Conservation (phyloP, 1,140 invertebrate genomes). For the Heliconius congener region DNA sequence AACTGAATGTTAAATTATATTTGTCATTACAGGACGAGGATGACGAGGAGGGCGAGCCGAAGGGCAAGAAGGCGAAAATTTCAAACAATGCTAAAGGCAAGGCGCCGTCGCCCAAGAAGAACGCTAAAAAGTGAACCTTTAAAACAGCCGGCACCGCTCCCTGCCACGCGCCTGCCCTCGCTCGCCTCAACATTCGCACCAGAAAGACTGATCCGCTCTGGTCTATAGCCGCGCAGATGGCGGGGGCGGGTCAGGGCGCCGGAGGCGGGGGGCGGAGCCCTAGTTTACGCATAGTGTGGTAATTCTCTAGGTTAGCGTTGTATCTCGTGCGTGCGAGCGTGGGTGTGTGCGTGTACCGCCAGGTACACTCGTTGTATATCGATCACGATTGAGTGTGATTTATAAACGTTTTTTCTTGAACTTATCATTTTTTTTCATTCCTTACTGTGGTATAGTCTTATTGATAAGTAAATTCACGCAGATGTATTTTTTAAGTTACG, state of each 20-base stretch:
- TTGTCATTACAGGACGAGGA: constrained; percentile 81
- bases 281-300: constrained; percentile 75
- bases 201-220: constrained; percentile 50
- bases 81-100: constrained; percentile 84
- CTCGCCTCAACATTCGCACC: constrained; percentile 40
- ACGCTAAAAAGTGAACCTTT: constrained; percentile 78
- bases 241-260: constrained; percentile 21
- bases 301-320: constrained; percentile 73
- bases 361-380: constrained; percentile 36
- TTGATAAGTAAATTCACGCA: constrained; percentile 66
- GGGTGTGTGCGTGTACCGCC: constrained; percentile 33
- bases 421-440: constrained; percentile 72
- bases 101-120: constrained; percentile 79
- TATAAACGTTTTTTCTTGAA: constrained; percentile 60
- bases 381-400: constrained; percentile 57
- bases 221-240: constrained; percentile 11
- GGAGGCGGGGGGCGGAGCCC: constrained; percentile 35
- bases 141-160: constrained; percentile 1
- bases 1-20: neutral
- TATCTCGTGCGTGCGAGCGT: constrained; percentile 58
- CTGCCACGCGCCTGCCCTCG: constrained; percentile 36
- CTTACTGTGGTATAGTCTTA: constrained; percentile 77
- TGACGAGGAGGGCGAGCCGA: constrained; percentile 84
- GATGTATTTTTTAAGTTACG: constrained; percentile 76
- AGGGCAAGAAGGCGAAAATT: constrained; percentile 85